Evolutionary conservation across 2,888 invertebrate genomes (phyloP).

Genomic region (Dione juno): DNA sequence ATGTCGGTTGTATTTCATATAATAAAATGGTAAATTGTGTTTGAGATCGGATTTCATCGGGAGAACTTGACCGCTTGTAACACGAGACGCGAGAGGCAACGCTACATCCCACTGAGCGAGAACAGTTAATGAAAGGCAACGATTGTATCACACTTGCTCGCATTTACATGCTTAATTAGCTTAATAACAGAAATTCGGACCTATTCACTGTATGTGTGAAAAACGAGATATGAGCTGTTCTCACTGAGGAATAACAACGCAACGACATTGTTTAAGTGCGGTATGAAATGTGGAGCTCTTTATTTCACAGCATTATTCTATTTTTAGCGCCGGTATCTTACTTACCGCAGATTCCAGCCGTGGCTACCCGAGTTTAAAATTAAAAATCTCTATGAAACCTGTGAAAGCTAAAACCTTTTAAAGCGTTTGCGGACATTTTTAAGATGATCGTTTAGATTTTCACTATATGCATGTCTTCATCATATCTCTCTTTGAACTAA

Average conservation of each 20-base stretch:
- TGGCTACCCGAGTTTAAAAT: constrained; percentile 55
- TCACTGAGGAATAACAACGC: constrained; percentile 50
- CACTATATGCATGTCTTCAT: not conserved
- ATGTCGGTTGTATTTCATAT: constrained; percentile 40
- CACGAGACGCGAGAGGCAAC: constrained; percentile 50
- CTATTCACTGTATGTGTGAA: constrained; percentile 46
- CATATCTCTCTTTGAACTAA: not conserved
- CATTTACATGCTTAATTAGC: constrained; percentile 66
- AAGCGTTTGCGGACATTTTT: constrained; percentile 37
- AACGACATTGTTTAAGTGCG: constrained; percentile 48
- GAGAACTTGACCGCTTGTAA: constrained; percentile 54
- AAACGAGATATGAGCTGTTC: constrained; percentile 47
- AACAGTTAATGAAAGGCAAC: constrained; percentile 51
- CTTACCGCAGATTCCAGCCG: constrained; percentile 56
- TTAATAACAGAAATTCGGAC: constrained; percentile 54
- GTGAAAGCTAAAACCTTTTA: constrained; percentile 55
- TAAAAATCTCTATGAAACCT: constrained; percentile 62
- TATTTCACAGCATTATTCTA: constrained; percentile 59
- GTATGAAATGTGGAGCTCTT: constrained; percentile 61
- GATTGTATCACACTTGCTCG: constrained; percentile 52
- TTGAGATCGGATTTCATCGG: constrained; percentile 62
- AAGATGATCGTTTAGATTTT: constrained; percentile 17
- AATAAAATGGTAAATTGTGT: constrained; percentile 46
- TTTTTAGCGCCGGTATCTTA: constrained; percentile 64
- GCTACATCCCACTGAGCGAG: constrained; percentile 45